A percentile compares a stretch with the other conserved stretches of the same genome.
Evolutionary conservation across 2,113 vertebrate species (phyloP).

Genomic region (Engystomops pustulosus): DNA sequence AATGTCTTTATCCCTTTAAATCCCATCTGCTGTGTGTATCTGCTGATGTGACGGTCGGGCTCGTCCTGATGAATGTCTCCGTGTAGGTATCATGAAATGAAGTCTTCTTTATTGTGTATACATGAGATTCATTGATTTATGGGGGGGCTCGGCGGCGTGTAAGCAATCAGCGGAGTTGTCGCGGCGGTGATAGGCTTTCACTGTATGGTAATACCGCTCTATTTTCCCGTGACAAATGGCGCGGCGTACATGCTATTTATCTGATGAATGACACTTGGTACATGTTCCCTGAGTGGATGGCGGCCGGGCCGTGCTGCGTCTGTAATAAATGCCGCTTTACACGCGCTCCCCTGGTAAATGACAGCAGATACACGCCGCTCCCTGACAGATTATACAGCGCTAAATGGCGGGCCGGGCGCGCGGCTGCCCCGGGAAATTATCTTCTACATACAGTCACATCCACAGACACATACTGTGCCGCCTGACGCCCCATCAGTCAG

Average conservation of each 20-base stretch:
- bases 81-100: conserved; percentile 18
- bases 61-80: conserved; percentile 8
- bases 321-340: conserved; percentile 45
- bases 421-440: conserved; percentile 14
- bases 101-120: conserved; percentile 27
- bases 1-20: conserved; percentile 30
- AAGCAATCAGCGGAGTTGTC: conserved; percentile 32
- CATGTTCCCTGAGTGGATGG: conserved; percentile 29
- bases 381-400: conserved; percentile 25
- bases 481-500: no score
- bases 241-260: conserved; percentile 39
- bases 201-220: conserved; percentile 29
- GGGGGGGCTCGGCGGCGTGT: neutral
- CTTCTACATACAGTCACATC: conserved; percentile 29
- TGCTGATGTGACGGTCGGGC: neutral
- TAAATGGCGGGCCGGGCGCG: conserved; percentile 4
- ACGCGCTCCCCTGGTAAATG: conserved; percentile 37
- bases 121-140: conserved; percentile 29
- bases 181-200: conserved; percentile 19
- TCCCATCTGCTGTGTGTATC: neutral
- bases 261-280: conserved; percentile 45
- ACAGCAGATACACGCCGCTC: conserved; percentile 42
- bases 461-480: neutral
- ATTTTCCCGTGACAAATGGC: conserved; percentile 37
- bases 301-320: conserved; percentile 3